Evolutionary conservation across 1,140 invertebrate genomes (phyloP).

Genomic region (Drosophila lini): DNA sequence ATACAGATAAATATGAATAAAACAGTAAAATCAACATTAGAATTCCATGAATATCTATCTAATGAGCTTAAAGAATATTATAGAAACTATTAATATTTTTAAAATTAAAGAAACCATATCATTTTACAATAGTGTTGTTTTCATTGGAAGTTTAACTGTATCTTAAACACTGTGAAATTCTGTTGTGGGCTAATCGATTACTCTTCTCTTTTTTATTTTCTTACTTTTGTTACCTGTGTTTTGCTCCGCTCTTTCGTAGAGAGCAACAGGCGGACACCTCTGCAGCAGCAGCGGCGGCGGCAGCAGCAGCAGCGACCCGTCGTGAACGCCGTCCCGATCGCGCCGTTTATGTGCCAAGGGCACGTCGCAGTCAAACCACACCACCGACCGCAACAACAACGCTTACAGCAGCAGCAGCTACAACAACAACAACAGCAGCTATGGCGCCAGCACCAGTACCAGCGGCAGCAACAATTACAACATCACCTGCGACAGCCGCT

Average conservation of each 20-base stretch:
- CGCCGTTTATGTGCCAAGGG: slow-evolving; percentile 91
- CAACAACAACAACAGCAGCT: slow-evolving; percentile 24
- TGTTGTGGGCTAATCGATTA: slow-evolving; percentile 52
- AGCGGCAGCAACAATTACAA: slow-evolving; percentile 21
- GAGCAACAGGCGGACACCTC: slow-evolving; percentile 56
- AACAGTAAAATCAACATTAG: neutral
- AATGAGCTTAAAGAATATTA: neutral
- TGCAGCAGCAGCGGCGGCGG: slow-evolving; percentile 17
- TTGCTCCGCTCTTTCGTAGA: slow-evolving; percentile 66
- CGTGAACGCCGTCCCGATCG: slow-evolving; percentile 89
- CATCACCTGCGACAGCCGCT: slow-evolving; percentile 34
- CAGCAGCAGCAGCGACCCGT: slow-evolving; percentile 55
- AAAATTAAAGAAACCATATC: no score
- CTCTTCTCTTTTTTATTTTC: slow-evolving; percentile 11
- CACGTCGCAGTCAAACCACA: slow-evolving; percentile 86
- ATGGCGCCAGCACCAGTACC: slow-evolving; percentile 3
- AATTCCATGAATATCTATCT: neutral
- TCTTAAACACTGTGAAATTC: slow-evolving; percentile 48
- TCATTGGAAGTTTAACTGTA: slow-evolving; percentile 8
- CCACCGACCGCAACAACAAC: slow-evolving; percentile 74
- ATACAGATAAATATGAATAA: neutral
- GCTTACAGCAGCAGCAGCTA: slow-evolving; percentile 13
- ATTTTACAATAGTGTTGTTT: no score
- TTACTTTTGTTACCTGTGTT: slow-evolving; percentile 61
- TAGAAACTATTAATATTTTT: neutral